Evolutionary conservation across 2,113 vertebrate species (phyloP).

Genomic region (Galbula dea): DNA sequence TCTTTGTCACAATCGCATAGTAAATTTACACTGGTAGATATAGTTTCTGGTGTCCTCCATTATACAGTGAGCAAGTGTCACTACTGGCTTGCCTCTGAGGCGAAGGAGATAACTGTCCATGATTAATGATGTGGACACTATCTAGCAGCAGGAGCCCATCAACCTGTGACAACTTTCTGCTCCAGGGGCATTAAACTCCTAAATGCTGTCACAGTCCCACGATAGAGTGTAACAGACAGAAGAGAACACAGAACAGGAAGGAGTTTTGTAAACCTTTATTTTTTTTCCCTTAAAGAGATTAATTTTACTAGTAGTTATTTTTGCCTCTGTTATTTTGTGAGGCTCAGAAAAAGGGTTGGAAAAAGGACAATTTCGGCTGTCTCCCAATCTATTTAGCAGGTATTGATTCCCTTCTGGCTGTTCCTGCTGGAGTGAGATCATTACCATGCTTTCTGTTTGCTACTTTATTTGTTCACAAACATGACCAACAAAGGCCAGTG

Average conservation of each 20-base stretch:
- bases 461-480: not conserved
- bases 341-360: not conserved
- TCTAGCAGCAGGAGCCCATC: slow-evolving; percentile 57
- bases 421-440: not conserved
- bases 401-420: not conserved
- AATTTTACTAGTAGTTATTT: not conserved
- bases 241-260: not conserved
- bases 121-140: slow-evolving; percentile 59
- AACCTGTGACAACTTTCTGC: slow-evolving; percentile 60
- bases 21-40: slow-evolving; percentile 40
- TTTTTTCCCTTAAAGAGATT: not conserved
- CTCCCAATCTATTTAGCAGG: not conserved
- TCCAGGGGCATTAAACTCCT: slow-evolving; percentile 58
- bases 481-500: not conserved
- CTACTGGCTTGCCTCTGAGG: not conserved
- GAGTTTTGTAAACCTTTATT: not conserved
- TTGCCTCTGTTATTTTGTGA: not conserved
- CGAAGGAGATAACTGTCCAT: slow-evolving; percentile 23
- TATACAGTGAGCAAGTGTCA: slow-evolving; percentile 28
- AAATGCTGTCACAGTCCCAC: slow-evolving; percentile 23
- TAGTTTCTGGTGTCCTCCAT: slow-evolving; percentile 8
- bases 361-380: not conserved
- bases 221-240: slow-evolving; percentile 18
- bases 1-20: slow-evolving; percentile 18
- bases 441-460: not conserved